A percentile compares a stretch with the other conserved stretches of the same genome.
Conservation (phyloP, 2,888 invertebrate genomes). For the Drosophila histrio region DNA sequence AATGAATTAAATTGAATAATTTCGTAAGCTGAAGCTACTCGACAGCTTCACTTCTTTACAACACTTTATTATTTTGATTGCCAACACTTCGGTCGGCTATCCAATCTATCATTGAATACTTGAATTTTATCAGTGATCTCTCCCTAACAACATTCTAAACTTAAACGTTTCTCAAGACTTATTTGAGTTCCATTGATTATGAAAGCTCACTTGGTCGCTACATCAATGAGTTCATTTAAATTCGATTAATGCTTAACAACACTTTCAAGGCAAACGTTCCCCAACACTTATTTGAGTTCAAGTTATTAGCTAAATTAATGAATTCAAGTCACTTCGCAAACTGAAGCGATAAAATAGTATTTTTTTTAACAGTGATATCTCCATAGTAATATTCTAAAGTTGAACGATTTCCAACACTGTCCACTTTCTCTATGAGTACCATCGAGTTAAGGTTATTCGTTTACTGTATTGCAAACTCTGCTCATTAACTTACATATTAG, state of each 20-base stretch:
- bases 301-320: neutral
- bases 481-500: constrained; percentile 4
- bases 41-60: no score
- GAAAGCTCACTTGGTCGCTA: no score
- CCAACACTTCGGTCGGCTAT: no score
- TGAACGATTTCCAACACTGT: neutral
- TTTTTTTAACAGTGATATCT: neutral
- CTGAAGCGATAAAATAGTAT: neutral
- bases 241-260: neutral
- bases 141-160: neutral
- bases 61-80: no score
- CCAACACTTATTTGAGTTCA: neutral
- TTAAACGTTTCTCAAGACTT: neutral
- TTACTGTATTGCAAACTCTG: neutral
- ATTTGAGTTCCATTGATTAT: neutral
- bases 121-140: no score
- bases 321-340: neutral
- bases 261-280: neutral
- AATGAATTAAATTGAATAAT: no score
- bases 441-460: neutral
- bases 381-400: neutral
- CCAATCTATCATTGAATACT: no score
- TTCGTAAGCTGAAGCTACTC: no score
- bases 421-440: no score
- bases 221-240: neutral